These are phyloP conservation scores for Anorthoa munda DNA, from an alignment of 2,888 invertebrate genomes.

Conservation along the genomic window DNA sequence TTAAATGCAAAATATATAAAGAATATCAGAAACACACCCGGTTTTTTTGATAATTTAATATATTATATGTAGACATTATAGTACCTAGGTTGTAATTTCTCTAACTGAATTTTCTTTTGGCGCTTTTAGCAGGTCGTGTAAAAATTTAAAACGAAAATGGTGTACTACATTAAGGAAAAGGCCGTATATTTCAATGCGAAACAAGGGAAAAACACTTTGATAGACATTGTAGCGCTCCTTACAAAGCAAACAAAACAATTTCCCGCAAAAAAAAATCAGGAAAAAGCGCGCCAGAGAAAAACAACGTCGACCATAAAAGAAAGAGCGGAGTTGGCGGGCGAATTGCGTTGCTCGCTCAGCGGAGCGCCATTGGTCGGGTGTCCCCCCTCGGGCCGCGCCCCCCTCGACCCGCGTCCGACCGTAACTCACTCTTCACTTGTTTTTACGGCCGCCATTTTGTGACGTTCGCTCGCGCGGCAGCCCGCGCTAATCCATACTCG, in stretches of 20 bases:
- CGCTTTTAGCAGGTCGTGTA: constrained; percentile 2
- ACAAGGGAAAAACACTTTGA: constrained; percentile 82
- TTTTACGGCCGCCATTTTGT: constrained; percentile 91
- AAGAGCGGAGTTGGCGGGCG: constrained; percentile 90
- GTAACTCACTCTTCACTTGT: constrained; percentile 91
- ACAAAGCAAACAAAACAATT: constrained; percentile 90
- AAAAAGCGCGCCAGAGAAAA: constrained; percentile 89
- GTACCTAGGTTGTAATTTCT: background rate
- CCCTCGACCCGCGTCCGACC: constrained; percentile 77
- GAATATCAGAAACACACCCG: background rate
- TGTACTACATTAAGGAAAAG: constrained; percentile 65
- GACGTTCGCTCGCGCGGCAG: constrained; percentile 89
- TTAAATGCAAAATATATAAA: background rate
- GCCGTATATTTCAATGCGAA: constrained; percentile 70
- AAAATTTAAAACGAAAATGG: constrained; percentile 39
- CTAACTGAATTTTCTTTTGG: background rate
- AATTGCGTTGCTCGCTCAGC: constrained; percentile 86
- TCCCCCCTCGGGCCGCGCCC: constrained; percentile 69
- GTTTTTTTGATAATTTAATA: background rate
- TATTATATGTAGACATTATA: background rate
- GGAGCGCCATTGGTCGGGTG: constrained; percentile 84
- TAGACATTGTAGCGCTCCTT: constrained; percentile 85
- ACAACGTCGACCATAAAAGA: constrained; percentile 89
- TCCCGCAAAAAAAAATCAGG: constrained; percentile 86
- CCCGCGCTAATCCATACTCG: constrained; percentile 86